phyloP scores from a whole-genome alignment of 2,113 vertebrate species.

The Copsychus sechellarum region DNA sequence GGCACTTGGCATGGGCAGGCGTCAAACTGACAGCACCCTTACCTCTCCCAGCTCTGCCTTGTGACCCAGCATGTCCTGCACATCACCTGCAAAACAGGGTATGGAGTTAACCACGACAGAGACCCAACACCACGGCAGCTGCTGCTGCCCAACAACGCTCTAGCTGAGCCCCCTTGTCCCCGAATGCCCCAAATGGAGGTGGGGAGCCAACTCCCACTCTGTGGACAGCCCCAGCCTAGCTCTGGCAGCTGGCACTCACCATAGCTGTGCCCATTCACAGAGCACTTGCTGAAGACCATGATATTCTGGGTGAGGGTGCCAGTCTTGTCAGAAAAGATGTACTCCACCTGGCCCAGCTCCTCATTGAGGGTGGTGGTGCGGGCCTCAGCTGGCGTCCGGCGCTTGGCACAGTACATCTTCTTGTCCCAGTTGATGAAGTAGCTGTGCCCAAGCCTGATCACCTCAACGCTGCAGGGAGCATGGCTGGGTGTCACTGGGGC shows the following conservation, averaged over 20 bases:
- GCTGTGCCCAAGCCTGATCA: constrained; percentile 92
- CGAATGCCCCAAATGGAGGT: not conserved
- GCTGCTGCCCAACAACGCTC: accelerated
- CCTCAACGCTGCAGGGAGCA: constrained; percentile 82
- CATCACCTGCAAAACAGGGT: constrained; percentile 76
- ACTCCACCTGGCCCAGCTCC: constrained; percentile 94
- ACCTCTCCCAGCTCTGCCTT: constrained; percentile 82
- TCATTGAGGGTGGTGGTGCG: constrained; percentile 91
- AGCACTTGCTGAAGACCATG: constrained; percentile 95
- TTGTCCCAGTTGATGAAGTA: constrained; percentile 98
- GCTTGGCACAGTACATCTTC: constrained; percentile 88
- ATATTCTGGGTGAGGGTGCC: constrained; percentile 95
- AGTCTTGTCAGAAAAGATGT: constrained; percentile 94
- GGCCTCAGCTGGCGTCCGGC: constrained; percentile 83
- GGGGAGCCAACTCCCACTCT: not conserved
- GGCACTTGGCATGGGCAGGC: accelerated
- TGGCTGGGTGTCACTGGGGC: not conserved
- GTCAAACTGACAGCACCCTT: accelerated
- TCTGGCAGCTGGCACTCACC: constrained; percentile 56
- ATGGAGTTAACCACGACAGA: not conserved
- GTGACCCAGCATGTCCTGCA: constrained; percentile 76
- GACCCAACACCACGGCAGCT: not conserved
- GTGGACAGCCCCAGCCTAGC: not conserved
- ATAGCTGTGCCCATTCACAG: constrained; percentile 83
- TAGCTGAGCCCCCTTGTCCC: not conserved